Evolutionary conservation across 2,888 invertebrate species (phyloP).

Genomic region (Volucella bombylans): DNA sequence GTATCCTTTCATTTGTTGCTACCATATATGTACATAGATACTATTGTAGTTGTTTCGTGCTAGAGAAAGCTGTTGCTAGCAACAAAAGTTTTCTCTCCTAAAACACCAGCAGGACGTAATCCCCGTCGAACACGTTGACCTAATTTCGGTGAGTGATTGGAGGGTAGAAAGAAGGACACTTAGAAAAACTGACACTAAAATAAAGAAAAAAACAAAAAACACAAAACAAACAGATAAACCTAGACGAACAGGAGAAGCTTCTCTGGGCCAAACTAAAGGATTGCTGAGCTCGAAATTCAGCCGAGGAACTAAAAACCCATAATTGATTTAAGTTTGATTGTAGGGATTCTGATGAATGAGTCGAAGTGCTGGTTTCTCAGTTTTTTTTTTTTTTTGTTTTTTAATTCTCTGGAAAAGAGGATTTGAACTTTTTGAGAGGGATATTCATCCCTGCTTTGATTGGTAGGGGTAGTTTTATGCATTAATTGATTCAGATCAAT

Average conservation of each 20-base stretch:
- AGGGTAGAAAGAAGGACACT: constrained; percentile 56
- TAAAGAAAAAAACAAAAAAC: constrained; percentile 12
- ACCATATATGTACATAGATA: not conserved
- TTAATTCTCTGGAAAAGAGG: constrained; percentile 13
- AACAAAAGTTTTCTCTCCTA: constrained; percentile 38
- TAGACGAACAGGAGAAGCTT: not conserved
- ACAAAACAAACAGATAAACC: not conserved
- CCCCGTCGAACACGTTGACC: constrained; percentile 62
- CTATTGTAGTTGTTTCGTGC: not conserved
- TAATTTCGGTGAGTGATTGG: constrained; percentile 68
- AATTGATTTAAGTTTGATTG: constrained; percentile 73
- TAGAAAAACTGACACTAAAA: constrained; percentile 22
- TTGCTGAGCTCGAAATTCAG: constrained; percentile 65
- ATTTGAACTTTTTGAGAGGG: constrained; percentile 53
- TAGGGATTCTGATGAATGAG: constrained; percentile 50
- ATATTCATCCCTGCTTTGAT: constrained; percentile 25
- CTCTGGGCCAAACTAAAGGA: constrained; percentile 33
- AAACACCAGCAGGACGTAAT: constrained; percentile 36
- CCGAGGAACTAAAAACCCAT: constrained; percentile 60
- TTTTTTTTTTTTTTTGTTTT: not conserved
- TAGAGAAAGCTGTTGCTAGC: constrained; percentile 27
- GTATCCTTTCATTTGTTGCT: constrained; percentile 52
- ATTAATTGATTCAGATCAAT: constrained; percentile 71
- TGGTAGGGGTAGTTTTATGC: constrained; percentile 27
- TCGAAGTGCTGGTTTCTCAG: constrained; percentile 8